These are phyloP conservation scores for Sesamia nonagrioides DNA, from an alignment of 1,140 invertebrate species.

Conservation along the genomic window DNA sequence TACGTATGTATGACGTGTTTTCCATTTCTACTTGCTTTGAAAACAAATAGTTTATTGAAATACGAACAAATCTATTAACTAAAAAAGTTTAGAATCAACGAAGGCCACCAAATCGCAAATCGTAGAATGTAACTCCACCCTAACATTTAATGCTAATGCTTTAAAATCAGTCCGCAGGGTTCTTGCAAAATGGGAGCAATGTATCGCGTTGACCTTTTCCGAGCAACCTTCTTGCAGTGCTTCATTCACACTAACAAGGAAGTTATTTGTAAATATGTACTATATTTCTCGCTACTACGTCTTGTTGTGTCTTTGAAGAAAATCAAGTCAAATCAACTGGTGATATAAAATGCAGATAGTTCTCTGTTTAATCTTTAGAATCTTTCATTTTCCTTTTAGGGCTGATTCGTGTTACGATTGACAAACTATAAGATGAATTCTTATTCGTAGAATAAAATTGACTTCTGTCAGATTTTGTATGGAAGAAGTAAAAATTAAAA, in stretches of 20 bases:
- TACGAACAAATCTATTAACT: not conserved
- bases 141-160: constrained; percentile 9
- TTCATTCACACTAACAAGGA: constrained; percentile 11
- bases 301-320: not conserved
- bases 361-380: no score
- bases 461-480: no score
- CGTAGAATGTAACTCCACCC: not conserved
- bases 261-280: constrained; percentile 1
- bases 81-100: not conserved
- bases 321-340: not conserved
- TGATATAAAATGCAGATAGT: no score
- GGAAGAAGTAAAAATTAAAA: no score
- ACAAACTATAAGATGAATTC: no score
- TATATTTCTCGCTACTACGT: not conserved
- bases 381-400: no score
- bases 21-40: not conserved
- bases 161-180: constrained; percentile 10
- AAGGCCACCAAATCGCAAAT: not conserved
- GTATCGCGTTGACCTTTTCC: constrained; percentile 51
- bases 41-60: no score
- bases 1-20: not conserved
- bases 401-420: no score
- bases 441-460: no score
- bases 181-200: constrained; percentile 44
- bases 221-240: constrained; percentile 6